phyloP scores from a whole-genome alignment of 2,797 vertebrate genomes.

The Lophotriccus pileatus region DNA sequence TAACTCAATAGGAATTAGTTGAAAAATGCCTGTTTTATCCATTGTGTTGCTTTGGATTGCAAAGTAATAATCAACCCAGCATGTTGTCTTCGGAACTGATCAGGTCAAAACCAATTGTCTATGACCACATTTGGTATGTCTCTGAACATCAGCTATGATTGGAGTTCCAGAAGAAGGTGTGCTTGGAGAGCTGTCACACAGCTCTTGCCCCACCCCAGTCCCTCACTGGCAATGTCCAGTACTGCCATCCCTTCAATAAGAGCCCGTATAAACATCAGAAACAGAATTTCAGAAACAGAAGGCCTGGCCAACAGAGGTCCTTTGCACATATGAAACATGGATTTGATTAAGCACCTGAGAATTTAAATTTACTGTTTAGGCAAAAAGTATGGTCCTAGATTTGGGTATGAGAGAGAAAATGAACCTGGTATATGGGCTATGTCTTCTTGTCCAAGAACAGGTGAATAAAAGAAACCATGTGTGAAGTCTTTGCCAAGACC shows the following conservation, averaged over 20 bases:
- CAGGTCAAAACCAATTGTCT: background rate
- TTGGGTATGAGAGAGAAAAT: background rate
- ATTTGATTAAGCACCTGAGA: background rate
- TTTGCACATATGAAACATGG: background rate
- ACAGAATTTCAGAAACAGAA: background rate
- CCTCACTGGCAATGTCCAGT: background rate
- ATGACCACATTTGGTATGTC: background rate
- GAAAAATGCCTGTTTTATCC: background rate
- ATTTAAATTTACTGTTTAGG: background rate
- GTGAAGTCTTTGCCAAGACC: background rate
- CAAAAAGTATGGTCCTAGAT: background rate
- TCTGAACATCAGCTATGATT: background rate
- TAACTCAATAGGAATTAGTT: background rate
- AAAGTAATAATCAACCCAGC: background rate
- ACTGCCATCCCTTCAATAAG: background rate
- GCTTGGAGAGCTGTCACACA: background rate
- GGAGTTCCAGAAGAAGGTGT: background rate
- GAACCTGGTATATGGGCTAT: background rate
- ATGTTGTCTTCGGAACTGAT: background rate
- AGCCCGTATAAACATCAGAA: background rate
- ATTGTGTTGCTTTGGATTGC: background rate
- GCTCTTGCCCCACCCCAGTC: fast-evolving
- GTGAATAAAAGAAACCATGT: background rate
- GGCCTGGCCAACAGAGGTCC: background rate
- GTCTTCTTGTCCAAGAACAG: background rate